Evolutionary conservation across 2,797 vertebrate species (phyloP).

Genomic region (Lacerta viridis): DNA sequence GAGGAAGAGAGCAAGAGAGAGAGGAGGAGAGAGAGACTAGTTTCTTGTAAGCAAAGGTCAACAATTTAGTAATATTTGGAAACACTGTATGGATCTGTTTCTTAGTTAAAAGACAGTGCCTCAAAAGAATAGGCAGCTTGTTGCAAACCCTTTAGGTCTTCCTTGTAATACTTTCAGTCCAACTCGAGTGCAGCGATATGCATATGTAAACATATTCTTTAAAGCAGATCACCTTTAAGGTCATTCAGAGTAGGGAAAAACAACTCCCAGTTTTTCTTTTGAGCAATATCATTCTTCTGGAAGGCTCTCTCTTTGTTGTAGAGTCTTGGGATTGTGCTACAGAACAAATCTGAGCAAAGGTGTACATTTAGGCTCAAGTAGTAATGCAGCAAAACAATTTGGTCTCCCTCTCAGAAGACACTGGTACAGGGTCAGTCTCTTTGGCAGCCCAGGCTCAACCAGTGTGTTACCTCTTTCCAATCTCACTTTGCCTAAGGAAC

Average conservation of each 20-base stretch:
- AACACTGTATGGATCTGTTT: constrained; percentile 80
- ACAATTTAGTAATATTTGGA: constrained; percentile 84
- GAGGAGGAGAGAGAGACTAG: constrained; percentile 84
- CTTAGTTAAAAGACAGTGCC: constrained; percentile 80
- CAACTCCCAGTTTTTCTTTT: constrained; percentile 77
- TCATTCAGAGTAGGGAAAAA: constrained; percentile 86
- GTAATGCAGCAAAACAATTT: constrained; percentile 87
- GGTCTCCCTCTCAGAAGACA: constrained; percentile 80
- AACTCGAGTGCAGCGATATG: constrained; percentile 92
- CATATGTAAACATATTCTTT: constrained; percentile 99
- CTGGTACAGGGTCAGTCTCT: constrained; percentile 81
- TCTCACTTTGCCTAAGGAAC: constrained; percentile 98
- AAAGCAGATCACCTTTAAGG: constrained; percentile 91
- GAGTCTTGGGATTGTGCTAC: constrained; percentile 92
- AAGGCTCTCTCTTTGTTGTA: constrained; percentile 80
- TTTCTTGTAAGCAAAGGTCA: constrained; percentile 89
- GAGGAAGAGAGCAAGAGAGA: constrained; percentile 59
- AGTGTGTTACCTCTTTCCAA: constrained; percentile 98
- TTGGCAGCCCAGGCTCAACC: constrained; percentile 86
- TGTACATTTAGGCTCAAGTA: constrained; percentile 89
- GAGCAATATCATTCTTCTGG: constrained; percentile 83
- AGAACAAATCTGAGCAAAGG: constrained; percentile 89
- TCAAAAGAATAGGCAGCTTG: constrained; percentile 82
- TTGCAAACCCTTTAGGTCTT: constrained; percentile 81
- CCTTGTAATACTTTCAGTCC: constrained; percentile 83